phyloP scores from a whole-genome alignment of 1,140 invertebrate genomes.

The Tachypleus tridentatus region DNA sequence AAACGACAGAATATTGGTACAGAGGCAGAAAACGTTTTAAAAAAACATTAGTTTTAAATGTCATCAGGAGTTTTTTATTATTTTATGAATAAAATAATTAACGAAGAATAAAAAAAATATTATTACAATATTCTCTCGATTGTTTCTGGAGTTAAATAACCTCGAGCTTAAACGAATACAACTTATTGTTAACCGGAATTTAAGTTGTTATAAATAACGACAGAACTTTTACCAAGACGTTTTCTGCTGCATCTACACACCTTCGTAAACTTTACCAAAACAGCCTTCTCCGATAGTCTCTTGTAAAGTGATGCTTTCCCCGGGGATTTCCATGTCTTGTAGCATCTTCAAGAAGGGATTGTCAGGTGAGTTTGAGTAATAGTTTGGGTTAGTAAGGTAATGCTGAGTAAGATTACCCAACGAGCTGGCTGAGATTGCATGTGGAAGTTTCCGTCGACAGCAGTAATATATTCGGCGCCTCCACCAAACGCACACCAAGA shows the following conservation, averaged over 20 bases:
- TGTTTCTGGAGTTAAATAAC: too few relatives aligned
- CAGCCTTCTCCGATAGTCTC: conserved; percentile 78
- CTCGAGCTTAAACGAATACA: too few relatives aligned
- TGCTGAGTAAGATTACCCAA: conserved; percentile 20
- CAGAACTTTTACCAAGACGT: too few relatives aligned
- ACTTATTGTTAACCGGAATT: too few relatives aligned
- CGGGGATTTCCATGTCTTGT: conserved; percentile 32
- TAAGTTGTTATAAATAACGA: too few relatives aligned
- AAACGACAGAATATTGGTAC: too few relatives aligned
- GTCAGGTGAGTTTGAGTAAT: conserved; percentile 17
- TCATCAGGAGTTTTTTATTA: too few relatives aligned
- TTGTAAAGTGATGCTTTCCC: conserved; percentile 50
- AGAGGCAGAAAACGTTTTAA: too few relatives aligned
- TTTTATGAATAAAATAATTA: too few relatives aligned
- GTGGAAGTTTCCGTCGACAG: background rate
- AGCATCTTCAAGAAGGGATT: conserved; percentile 6
- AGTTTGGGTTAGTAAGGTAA: conserved; percentile 22
- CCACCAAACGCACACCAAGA: background rate
- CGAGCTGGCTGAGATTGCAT: conserved; percentile 2
- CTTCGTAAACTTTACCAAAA: conserved; percentile 84
- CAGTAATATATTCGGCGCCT: background rate
- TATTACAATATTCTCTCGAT: too few relatives aligned
- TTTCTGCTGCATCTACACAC: conserved; percentile 34
- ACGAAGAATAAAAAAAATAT: too few relatives aligned
- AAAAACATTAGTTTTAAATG: too few relatives aligned